These are phyloP conservation scores for Smithornis capensis DNA, from an alignment of 2,113 vertebrate species.

Conservation along the genomic window DNA sequence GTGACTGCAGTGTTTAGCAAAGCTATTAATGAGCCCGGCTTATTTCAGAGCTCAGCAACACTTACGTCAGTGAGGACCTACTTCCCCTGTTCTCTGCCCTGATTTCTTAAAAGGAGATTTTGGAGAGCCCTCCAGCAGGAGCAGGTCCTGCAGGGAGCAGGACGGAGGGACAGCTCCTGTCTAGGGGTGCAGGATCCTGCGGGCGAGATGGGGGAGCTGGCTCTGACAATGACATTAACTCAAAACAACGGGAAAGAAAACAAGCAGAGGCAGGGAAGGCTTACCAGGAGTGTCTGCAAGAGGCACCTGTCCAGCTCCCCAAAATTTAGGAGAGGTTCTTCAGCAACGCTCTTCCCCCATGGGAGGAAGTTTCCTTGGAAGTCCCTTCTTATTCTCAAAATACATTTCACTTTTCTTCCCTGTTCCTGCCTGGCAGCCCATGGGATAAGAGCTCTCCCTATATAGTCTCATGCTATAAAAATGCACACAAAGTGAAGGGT, in stretches of 20 bases:
- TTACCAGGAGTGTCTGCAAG: neutral
- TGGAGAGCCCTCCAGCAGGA: neutral
- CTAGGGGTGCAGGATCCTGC: neutral
- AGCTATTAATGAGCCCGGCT: neutral
- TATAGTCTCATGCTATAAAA: slow-evolving; percentile 1
- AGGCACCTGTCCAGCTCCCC: neutral
- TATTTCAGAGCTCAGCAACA: neutral
- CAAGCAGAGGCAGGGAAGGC: neutral
- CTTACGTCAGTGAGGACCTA: slow-evolving; percentile 1
- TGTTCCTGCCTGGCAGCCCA: slow-evolving; percentile 3
- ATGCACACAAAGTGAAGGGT: neutral
- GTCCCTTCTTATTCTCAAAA: neutral
- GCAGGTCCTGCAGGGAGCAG: neutral
- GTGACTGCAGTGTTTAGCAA: neutral
- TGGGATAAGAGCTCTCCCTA: neutral
- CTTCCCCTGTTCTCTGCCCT: slow-evolving; percentile 4
- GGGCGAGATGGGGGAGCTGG: neutral
- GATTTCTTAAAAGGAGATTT: neutral
- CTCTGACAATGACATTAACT: fast-evolving
- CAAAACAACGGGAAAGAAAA: neutral
- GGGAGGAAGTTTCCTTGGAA: neutral
- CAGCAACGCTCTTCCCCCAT: neutral
- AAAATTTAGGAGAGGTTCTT: neutral
- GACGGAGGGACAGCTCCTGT: neutral
- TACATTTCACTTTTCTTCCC: neutral